Conservation (phyloP, 2,113 vertebrate species). For the Chaetops frenatus region DNA sequence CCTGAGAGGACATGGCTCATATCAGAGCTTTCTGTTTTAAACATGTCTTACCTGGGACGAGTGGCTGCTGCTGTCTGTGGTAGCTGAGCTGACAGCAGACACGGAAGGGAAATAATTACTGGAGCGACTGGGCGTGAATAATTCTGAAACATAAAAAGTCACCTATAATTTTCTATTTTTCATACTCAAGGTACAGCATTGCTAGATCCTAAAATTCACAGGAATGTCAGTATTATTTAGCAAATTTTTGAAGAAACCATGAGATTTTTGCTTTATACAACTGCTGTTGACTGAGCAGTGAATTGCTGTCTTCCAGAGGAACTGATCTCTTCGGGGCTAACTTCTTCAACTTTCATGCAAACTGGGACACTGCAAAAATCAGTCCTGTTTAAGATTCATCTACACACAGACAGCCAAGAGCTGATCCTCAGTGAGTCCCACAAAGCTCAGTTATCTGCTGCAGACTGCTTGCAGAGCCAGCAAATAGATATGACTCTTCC, state of each 20-base stretch:
- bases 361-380: background rate
- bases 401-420: background rate
- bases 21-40: background rate
- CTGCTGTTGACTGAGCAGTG: background rate
- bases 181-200: background rate
- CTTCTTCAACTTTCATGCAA: background rate
- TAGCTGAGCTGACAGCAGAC: constrained; percentile 72
- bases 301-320: background rate
- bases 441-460: background rate
- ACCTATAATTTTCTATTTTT: background rate
- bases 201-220: background rate
- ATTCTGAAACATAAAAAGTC: constrained; percentile 72
- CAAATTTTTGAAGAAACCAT: background rate
- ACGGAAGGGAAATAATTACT: constrained; percentile 69
- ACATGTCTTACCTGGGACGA: constrained; percentile 80
- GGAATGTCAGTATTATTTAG: background rate
- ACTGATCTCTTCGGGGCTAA: background rate
- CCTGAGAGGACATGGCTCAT: background rate
- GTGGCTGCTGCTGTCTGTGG: constrained; percentile 62
- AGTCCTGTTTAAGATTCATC: background rate
- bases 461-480: background rate
- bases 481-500: background rate
- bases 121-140: constrained; percentile 86
- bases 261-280: background rate
- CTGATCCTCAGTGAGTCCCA: background rate